A percentile compares a stretch with the other conserved stretches of the same genome.
These are phyloP conservation scores for Tenebrio molitor DNA, from an alignment of 1,140 invertebrate genomes.

Conservation along the genomic window DNA sequence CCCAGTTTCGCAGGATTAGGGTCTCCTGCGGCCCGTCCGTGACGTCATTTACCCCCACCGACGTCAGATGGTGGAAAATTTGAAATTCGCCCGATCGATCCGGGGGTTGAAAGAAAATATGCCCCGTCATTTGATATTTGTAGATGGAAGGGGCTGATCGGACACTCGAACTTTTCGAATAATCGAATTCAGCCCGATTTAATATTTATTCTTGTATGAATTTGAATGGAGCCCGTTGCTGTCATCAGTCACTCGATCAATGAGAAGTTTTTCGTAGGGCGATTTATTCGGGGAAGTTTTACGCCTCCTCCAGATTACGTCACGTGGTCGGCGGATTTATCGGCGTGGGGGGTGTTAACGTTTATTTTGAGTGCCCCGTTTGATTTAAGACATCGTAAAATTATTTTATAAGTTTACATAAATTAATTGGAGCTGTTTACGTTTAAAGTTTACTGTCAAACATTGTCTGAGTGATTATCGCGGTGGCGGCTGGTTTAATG, in stretches of 20 bases:
- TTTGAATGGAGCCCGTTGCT: neutral
- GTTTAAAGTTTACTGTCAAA: no score
- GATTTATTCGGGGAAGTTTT: neutral
- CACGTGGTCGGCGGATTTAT: no score
- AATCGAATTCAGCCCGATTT: neutral
- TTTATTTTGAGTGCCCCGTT: neutral
- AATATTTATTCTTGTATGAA: slow-evolving; percentile 1
- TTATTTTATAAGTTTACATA: slow-evolving; percentile 5
- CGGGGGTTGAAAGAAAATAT: neutral
- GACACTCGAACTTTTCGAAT: neutral
- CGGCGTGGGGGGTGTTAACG: neutral
- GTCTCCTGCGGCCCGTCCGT: neutral
- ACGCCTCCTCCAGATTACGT: neutral
- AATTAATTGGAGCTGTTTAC: slow-evolving; percentile 4
- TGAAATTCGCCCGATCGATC: neutral
- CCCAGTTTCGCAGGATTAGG: neutral
- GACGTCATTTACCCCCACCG: slow-evolving; percentile 1
- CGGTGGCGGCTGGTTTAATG: no score
- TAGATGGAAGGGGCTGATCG: neutral
- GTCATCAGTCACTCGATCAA: neutral
- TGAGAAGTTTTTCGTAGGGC: no score
- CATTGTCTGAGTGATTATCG: no score
- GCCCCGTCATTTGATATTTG: neutral
- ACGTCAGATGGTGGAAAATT: neutral
- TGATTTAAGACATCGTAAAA: neutral